Conservation (phyloP, 2,113 vertebrate species). For the Vidua chalybeata region DNA sequence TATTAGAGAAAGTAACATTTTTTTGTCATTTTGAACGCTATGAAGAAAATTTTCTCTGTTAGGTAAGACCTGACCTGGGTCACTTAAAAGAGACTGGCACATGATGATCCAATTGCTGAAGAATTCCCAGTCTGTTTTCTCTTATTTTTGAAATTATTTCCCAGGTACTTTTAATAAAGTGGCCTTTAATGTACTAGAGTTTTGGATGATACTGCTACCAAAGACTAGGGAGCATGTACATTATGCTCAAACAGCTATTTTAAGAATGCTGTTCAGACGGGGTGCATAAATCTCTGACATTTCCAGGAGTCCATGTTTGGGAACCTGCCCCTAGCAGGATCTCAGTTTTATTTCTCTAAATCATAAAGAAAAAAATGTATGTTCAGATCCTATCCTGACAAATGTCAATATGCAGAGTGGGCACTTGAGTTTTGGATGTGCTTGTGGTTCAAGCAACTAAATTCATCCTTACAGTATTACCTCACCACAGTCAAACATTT, state of each 20-base stretch:
- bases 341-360: background rate
- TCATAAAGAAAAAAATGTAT: background rate
- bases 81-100: background rate
- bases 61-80: background rate
- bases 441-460: background rate
- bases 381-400: background rate
- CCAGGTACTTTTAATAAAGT: background rate
- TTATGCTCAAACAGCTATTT: background rate
- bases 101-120: background rate
- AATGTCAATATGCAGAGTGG: background rate
- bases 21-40: background rate
- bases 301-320: background rate
- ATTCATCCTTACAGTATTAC: background rate
- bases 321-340: background rate
- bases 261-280: background rate
- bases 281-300: background rate
- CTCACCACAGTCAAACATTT: background rate
- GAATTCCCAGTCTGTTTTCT: background rate
- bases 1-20: background rate
- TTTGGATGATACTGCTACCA: background rate
- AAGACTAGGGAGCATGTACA: background rate
- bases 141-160: background rate
- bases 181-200: background rate
- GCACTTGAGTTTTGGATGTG: background rate
- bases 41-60: background rate